A percentile compares a stretch with the other conserved stretches of the same genome.
These are phyloP conservation scores for Venturia canescens DNA, from an alignment of 1,140 invertebrate species.

Conservation along the genomic window DNA sequence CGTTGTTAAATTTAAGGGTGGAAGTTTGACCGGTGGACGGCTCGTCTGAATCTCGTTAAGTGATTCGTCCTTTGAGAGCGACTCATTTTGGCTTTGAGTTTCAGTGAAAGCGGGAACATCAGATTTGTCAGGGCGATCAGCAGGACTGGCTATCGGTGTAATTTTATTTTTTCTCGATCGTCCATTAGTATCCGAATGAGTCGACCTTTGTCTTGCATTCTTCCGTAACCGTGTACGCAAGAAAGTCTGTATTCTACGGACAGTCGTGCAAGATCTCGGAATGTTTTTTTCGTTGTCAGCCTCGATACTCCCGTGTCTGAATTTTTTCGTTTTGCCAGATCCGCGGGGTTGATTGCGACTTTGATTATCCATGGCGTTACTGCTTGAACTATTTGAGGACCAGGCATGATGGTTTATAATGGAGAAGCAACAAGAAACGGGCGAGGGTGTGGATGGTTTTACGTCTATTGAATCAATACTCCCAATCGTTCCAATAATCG, in stretches of 20 bases:
- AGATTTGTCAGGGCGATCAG: constrained; percentile 48
- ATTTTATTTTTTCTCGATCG: constrained; percentile 61
- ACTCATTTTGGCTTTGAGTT: constrained; percentile 59
- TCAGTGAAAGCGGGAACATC: background rate
- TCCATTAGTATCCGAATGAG: constrained; percentile 49
- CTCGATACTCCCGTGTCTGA: constrained; percentile 31
- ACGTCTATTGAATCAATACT: constrained; percentile 53
- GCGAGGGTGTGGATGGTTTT: constrained; percentile 71
- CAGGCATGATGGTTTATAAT: constrained; percentile 59
- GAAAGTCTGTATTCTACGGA: constrained; percentile 69
- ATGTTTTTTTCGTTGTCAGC: constrained; percentile 45
- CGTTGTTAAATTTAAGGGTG: constrained; percentile 48
- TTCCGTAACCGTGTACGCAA: constrained; percentile 65
- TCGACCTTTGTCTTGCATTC: constrained; percentile 59
- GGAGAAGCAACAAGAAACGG: constrained; percentile 73
- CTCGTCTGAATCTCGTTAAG: constrained; percentile 59
- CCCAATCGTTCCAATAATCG: constrained; percentile 6
- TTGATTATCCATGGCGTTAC: constrained; percentile 22
- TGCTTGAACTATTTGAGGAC: constrained; percentile 16
- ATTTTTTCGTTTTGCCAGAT: constrained; percentile 52
- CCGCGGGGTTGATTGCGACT: background rate
- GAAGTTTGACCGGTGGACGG: constrained; percentile 58
- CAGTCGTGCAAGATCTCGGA: constrained; percentile 62
- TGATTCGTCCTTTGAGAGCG: constrained; percentile 61
- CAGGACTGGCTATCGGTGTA: constrained; percentile 56